A percentile compares a stretch with the other conserved stretches of the same genome.
Conservation (phyloP, 2,797 vertebrate genomes). For the Enoplosus armatus region DNA sequence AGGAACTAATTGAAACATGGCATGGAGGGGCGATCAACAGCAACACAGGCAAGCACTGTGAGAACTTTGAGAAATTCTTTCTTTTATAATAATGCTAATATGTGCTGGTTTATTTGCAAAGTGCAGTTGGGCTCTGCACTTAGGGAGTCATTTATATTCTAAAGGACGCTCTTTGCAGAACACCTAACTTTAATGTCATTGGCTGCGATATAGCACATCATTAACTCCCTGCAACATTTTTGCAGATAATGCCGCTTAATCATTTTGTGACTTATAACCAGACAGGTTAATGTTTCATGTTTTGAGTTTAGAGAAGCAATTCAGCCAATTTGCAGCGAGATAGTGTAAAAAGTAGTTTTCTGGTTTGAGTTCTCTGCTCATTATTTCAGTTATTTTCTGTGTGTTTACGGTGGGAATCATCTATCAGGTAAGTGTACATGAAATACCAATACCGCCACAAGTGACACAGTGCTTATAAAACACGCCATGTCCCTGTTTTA, state of each 20-base stretch:
- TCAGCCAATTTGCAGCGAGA: not conserved
- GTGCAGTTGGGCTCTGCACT: not conserved
- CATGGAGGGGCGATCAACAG: not conserved
- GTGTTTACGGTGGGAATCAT: constrained; percentile 1
- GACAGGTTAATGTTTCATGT: constrained; percentile 21
- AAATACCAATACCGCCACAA: not conserved
- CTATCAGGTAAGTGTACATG: not conserved
- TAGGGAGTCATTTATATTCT: constrained; percentile 28
- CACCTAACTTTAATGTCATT: constrained; percentile 23
- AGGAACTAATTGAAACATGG: not conserved
- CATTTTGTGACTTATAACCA: constrained; percentile 22
- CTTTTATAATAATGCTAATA: constrained; percentile 7
- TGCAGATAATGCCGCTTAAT: constrained; percentile 21
- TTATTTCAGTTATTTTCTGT: constrained; percentile 29
- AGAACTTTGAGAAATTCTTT: not conserved
- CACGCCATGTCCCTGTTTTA: not conserved
- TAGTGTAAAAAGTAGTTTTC: not conserved
- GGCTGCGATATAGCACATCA: constrained; percentile 18
- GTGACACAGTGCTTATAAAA: not conserved
- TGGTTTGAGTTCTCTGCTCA: constrained; percentile 7
- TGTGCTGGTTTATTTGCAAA: constrained; percentile 11
- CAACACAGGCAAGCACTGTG: not conserved
- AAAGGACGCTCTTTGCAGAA: constrained; percentile 18
- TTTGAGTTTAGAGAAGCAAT: constrained; percentile 16
- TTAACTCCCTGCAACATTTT: constrained; percentile 39